Conservation (phyloP, 2,888 invertebrate genomes). For the Osedax frankpressi region DNA sequence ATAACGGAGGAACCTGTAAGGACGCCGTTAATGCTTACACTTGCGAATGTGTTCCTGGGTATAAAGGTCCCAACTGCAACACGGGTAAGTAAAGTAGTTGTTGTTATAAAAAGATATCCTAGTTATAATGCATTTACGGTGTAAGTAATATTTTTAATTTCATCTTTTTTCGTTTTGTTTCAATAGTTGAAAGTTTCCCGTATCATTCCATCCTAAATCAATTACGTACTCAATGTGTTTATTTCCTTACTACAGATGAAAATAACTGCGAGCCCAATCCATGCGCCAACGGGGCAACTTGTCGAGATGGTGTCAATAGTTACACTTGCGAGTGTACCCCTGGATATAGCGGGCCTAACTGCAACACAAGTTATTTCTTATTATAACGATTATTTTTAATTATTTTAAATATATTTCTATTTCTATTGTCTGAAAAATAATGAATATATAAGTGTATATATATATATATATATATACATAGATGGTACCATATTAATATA, state of each 20-base stretch:
- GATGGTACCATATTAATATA: no score
- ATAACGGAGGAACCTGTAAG: not conserved
- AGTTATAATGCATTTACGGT: not conserved
- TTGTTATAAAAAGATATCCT: not conserved
- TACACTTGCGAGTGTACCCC: not conserved
- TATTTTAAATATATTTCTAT: no score
- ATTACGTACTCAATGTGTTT: no score
- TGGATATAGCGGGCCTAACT: conserved; percentile 2
- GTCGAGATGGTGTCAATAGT: not conserved
- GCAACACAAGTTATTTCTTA: no score
- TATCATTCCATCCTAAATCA: no score
- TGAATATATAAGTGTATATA: no score
- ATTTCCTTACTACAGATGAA: no score
- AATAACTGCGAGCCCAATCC: not conserved
- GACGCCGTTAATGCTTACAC: not conserved
- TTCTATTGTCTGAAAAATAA: no score
- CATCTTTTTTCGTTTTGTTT: no score
- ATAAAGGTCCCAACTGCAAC: not conserved
- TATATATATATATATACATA: no score
- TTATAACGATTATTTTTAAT: no score
- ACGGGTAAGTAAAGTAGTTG: not conserved
- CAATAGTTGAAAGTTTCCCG: no score
- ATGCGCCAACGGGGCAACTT: conserved; percentile 2
- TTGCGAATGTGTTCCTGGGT: conserved; percentile 3
- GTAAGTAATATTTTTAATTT: not conserved